Percentiles rank a stretch among this genome's conserved stretches.
Evolutionary conservation across 2,888 invertebrate species (phyloP).

Genomic region (Aproaerema taeniolella): DNA sequence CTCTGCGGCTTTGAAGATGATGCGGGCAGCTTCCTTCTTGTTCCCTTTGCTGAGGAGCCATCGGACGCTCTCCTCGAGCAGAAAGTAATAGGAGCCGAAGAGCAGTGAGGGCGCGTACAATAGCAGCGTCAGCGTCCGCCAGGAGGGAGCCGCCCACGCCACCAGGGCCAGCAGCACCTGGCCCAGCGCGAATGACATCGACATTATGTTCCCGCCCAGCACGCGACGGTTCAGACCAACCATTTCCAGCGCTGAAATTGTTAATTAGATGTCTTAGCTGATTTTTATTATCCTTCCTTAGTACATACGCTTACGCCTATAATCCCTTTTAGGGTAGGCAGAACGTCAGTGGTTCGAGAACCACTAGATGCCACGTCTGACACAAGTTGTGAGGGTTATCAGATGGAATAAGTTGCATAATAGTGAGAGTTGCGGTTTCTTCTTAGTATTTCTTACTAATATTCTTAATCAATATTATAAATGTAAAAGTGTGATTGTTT

Average conservation of each 20-base stretch:
- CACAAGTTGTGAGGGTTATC: too few species aligned
- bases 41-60: slow-evolving; percentile 82
- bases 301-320: too few species aligned
- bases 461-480: too few species aligned
- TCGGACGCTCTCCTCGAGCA: slow-evolving; percentile 81
- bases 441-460: too few species aligned
- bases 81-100: slow-evolving; percentile 78
- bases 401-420: too few species aligned
- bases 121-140: slow-evolving; percentile 79
- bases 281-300: neutral
- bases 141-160: slow-evolving; percentile 81
- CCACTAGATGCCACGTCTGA: too few species aligned
- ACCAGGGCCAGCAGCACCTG: slow-evolving; percentile 79
- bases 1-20: slow-evolving; percentile 67
- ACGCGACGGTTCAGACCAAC: slow-evolving; percentile 81
- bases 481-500: too few species aligned
- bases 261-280: too few species aligned
- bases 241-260: slow-evolving; percentile 80
- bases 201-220: slow-evolving; percentile 80
- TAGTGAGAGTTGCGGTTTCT: too few species aligned
- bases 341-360: too few species aligned
- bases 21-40: slow-evolving; percentile 69
- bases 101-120: slow-evolving; percentile 81
- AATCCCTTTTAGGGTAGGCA: too few species aligned
- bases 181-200: slow-evolving; percentile 81